These are phyloP conservation scores for Eurystomus glaucurus DNA, from an alignment of 2,797 vertebrate genomes.

Conservation along the genomic window DNA sequence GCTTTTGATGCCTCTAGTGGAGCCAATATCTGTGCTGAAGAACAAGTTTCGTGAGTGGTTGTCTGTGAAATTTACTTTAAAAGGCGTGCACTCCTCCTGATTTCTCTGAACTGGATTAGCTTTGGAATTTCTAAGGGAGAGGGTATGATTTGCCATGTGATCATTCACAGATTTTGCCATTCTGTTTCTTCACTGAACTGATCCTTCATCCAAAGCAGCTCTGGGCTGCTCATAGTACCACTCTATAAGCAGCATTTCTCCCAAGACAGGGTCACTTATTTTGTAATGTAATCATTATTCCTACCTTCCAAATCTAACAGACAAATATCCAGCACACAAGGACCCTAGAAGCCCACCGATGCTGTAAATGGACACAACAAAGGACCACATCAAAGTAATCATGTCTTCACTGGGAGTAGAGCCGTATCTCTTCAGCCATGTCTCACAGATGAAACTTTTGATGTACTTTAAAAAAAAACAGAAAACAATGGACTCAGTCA, in stretches of 20 bases:
- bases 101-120: not conserved
- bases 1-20: not conserved
- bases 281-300: not conserved
- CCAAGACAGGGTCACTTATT: not conserved
- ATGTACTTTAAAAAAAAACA: slow-evolving; percentile 82
- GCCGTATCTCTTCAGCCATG: slow-evolving; percentile 82
- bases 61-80: not conserved
- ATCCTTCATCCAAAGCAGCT: not conserved
- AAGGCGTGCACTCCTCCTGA: not conserved
- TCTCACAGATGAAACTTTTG: slow-evolving; percentile 87
- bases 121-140: not conserved
- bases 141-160: not conserved
- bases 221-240: not conserved
- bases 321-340: slow-evolving; percentile 73
- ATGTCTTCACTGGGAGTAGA: slow-evolving; percentile 72
- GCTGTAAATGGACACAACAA: slow-evolving; percentile 84
- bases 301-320: slow-evolving; percentile 87
- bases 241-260: not conserved
- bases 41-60: not conserved
- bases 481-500: not conserved
- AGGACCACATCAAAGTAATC: slow-evolving; percentile 87
- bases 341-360: slow-evolving; percentile 86
- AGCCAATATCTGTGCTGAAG: not conserved
- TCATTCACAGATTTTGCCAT: not conserved
- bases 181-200: not conserved